A percentile compares a stretch with the other conserved stretches of the same genome.
These are phyloP conservation scores for Emydocephalus ijimae DNA, from an alignment of 2,113 vertebrate genomes.

Conservation along the genomic window DNA sequence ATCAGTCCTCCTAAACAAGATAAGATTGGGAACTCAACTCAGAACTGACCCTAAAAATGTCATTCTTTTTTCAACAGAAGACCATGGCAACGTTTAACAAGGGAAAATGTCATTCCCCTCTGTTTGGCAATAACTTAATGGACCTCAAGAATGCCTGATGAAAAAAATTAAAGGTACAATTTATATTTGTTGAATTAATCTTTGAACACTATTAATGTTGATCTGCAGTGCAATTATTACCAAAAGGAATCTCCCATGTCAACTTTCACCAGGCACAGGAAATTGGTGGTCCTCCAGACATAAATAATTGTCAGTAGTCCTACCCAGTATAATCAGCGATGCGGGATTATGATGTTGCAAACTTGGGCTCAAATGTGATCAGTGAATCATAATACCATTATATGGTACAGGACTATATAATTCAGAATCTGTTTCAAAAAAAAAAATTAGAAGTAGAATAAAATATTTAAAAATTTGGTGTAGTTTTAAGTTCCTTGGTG, in stretches of 20 bases:
- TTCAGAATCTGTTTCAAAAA: not conserved
- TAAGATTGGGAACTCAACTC: constrained; percentile 52
- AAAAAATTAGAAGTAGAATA: not conserved
- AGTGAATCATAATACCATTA: not conserved
- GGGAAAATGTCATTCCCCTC: not conserved
- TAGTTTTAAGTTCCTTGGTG: not conserved
- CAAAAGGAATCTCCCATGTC: not conserved
- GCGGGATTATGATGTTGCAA: not conserved
- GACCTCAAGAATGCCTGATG: not conserved
- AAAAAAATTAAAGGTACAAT: not conserved
- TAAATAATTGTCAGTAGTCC: not conserved
- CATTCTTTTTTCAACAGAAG: constrained; percentile 6
- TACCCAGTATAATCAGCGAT: not conserved
- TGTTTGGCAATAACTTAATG: not conserved
- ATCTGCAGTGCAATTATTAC: not conserved
- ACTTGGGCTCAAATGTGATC: not conserved
- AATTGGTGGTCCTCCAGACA: not conserved
- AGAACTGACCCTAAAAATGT: constrained; percentile 14
- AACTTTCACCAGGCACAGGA: not conserved
- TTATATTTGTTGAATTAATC: not conserved
- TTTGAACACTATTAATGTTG: not conserved
- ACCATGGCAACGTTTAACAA: constrained; percentile 8
- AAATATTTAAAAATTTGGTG: not conserved
- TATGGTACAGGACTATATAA: not conserved
- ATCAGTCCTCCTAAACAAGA: constrained; percentile 47